Evolutionary conservation across 2,888 invertebrate genomes (phyloP).

Genomic region (Cistogaster globosa): DNA sequence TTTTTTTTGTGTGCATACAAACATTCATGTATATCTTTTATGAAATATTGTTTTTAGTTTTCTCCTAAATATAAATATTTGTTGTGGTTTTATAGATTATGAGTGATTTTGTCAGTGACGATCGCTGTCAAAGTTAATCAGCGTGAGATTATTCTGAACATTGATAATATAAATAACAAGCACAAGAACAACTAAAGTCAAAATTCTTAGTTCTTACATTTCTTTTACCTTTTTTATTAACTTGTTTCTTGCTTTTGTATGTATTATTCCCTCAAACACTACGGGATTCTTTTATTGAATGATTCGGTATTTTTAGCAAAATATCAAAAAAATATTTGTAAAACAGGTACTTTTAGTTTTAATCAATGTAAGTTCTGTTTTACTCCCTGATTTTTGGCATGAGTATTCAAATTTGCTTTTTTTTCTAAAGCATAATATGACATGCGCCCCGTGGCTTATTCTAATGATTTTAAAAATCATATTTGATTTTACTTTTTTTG

Average conservation of each 20-base stretch:
- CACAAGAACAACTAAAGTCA: constrained; percentile 37
- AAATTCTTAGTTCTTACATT: constrained; percentile 32
- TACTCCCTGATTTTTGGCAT: constrained; percentile 56
- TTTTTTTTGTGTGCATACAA: constrained; percentile 61
- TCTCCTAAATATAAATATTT: constrained; percentile 73
- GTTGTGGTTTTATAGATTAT: constrained; percentile 71
- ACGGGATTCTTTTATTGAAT: constrained; percentile 73
- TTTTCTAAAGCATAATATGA: constrained; percentile 78
- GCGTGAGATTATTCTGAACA: constrained; percentile 74
- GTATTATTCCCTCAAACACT: constrained; percentile 34
- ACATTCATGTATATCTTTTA: not conserved
- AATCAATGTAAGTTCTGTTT: constrained; percentile 29
- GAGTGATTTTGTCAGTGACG: constrained; percentile 76
- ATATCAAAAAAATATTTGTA: constrained; percentile 33
- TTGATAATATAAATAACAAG: constrained; percentile 48
- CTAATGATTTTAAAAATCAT: constrained; percentile 80
- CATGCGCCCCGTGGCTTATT: constrained; percentile 80
- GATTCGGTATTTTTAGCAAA: constrained; percentile 70
- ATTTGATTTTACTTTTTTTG: constrained; percentile 65
- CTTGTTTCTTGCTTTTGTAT: constrained; percentile 4
- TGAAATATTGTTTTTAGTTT: constrained; percentile 65
- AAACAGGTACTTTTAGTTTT: constrained; percentile 60
- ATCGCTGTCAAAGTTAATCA: constrained; percentile 81
- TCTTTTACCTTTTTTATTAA: constrained; percentile 51
- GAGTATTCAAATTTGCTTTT: constrained; percentile 55